Conservation (phyloP, 2,113 vertebrate genomes). For the Tupaia chinensis region DNA sequence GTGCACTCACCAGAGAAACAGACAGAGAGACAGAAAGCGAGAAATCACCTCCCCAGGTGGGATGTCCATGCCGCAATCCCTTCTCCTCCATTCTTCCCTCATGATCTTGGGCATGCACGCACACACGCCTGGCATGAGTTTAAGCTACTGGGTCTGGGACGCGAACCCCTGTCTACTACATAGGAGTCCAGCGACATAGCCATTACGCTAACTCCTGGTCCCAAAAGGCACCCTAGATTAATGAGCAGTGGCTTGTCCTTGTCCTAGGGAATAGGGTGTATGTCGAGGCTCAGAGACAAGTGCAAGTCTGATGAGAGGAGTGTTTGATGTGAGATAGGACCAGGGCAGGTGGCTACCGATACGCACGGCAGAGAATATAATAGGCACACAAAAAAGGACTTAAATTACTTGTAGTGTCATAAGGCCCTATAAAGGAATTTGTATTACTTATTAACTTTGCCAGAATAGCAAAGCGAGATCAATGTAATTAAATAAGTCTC, state of each 20-base stretch:
- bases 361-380: not conserved
- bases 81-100: too few species aligned
- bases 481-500: slow-evolving; percentile 66
- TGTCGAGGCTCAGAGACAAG: not conserved
- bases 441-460: slow-evolving; percentile 54
- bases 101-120: too few species aligned
- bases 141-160: too few species aligned
- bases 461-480: slow-evolving; percentile 56
- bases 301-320: not conserved
- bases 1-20: too few species aligned
- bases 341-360: not conserved
- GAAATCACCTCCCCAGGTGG: too few species aligned
- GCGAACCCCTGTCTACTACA: too few species aligned
- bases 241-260: not conserved
- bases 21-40: too few species aligned
- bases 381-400: not conserved
- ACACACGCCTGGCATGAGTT: too few species aligned
- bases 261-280: not conserved
- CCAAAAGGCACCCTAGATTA: not conserved
- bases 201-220: too few species aligned
- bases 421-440: not conserved
- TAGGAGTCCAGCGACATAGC: too few species aligned
- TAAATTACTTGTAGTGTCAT: not conserved
- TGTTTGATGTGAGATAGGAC: not conserved
- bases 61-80: too few species aligned